phyloP scores from a whole-genome alignment of 2,113 vertebrate genomes.

The Mormyrus lacerda region DNA sequence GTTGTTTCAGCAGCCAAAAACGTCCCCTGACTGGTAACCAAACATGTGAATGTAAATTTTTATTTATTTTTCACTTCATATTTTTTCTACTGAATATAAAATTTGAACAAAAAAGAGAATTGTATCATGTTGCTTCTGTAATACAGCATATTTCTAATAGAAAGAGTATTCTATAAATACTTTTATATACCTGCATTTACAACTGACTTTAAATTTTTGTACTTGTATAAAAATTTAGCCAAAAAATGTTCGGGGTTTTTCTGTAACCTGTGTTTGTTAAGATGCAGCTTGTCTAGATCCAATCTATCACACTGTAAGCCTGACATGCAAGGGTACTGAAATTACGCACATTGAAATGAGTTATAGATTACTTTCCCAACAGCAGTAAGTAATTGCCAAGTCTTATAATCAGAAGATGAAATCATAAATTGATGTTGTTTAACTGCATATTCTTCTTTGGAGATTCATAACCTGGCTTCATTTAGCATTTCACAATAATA shows the following conservation, averaged over 20 bases:
- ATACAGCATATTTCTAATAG: not conserved
- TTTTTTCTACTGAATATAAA: not conserved
- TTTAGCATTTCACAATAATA: not conserved
- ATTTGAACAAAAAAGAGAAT: not conserved
- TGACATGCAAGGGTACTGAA: not conserved
- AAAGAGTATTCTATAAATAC: not conserved
- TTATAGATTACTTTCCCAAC: not conserved
- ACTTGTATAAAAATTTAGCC: not conserved
- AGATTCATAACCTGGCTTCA: not conserved
- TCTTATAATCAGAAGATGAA: not conserved
- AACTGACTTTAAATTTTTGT: not conserved
- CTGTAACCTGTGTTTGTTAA: not conserved
- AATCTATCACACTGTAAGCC: not conserved
- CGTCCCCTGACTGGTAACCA: not conserved
- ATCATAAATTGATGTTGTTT: not conserved
- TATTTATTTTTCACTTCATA: not conserved
- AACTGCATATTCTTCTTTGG: not conserved
- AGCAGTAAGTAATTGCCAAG: not conserved
- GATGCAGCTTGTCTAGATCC: not conserved
- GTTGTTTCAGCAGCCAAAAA: not conserved
- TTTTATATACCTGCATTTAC: not conserved
- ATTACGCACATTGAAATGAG: not conserved
- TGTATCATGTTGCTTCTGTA: not conserved
- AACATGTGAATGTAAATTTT: not conserved
- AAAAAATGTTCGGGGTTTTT: not conserved